Evolutionary conservation across 1,140 invertebrate genomes (phyloP).

Genomic region (Onthophagus taurus): DNA sequence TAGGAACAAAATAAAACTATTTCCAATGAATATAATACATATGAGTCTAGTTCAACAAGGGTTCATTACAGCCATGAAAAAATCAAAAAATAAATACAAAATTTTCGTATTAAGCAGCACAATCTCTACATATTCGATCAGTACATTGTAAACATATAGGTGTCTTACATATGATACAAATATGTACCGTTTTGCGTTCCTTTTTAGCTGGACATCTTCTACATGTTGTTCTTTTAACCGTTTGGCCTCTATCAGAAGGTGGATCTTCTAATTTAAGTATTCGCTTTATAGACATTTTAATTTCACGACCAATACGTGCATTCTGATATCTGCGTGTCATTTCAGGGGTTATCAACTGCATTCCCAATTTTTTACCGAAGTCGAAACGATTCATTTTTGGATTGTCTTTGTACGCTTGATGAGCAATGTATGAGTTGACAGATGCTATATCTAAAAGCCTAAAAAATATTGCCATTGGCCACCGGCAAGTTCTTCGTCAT

Average conservation of each 20-base stretch:
- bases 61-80: too few relatives aligned
- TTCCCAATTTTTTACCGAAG: conserved; percentile 22
- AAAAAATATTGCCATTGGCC: conserved; percentile 28
- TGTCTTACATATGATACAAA: not conserved
- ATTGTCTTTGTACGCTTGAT: conserved; percentile 10
- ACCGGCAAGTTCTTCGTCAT: conserved; percentile 21
- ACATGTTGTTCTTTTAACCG: not conserved
- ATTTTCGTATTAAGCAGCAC: too few relatives aligned
- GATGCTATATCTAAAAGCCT: conserved; percentile 23
- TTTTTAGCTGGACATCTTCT: not conserved
- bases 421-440: conserved; percentile 13
- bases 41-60: too few relatives aligned
- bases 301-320: not conserved
- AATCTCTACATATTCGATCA: too few relatives aligned
- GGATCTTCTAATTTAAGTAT: not conserved
- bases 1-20: too few relatives aligned
- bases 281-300: not conserved
- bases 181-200: not conserved
- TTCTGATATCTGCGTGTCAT: conserved; percentile 21
- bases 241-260: not conserved
- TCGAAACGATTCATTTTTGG: conserved; percentile 11
- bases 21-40: too few relatives aligned
- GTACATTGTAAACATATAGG: not conserved
- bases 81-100: too few relatives aligned
- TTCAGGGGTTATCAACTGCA: conserved; percentile 15